Evolutionary conservation across 2,888 invertebrate genomes (phyloP).

Genomic region (Habroteleia sp.): DNA sequence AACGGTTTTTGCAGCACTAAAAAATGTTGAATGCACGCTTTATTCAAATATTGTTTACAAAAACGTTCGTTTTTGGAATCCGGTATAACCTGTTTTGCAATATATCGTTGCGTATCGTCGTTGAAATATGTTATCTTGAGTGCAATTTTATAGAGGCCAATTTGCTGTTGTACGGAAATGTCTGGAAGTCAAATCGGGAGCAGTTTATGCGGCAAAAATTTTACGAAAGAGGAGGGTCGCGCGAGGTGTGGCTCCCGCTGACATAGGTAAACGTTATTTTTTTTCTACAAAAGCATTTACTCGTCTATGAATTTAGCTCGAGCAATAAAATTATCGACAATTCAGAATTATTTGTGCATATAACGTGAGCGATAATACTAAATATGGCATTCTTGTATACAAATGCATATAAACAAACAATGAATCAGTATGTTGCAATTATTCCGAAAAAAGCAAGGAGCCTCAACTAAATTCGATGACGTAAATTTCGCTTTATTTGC

Average conservation of each 20-base stretch:
- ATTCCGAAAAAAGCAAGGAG: background rate
- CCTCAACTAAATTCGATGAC: background rate
- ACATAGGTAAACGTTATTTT: constrained; percentile 82
- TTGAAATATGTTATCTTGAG: background rate
- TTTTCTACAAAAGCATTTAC: too few relatives aligned
- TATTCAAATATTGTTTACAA: background rate
- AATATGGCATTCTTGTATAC: too few relatives aligned
- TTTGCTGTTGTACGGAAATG: constrained; percentile 85
- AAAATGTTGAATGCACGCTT: too few relatives aligned
- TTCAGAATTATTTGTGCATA: too few relatives aligned
- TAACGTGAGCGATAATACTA: too few relatives aligned
- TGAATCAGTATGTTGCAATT: background rate
- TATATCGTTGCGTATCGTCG: background rate
- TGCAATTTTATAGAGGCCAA: constrained; percentile 83
- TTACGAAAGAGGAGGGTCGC: constrained; percentile 84
- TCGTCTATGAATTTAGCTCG: too few relatives aligned
- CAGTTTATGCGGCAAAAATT: constrained; percentile 85
- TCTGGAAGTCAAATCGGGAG: constrained; percentile 81
- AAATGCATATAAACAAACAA: too few relatives aligned
- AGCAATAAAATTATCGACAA: too few relatives aligned
- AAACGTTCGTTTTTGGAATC: constrained; percentile 18
- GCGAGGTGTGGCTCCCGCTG: constrained; percentile 83
- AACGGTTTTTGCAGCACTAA: background rate
- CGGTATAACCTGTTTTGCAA: constrained; percentile 33
- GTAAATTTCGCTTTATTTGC: background rate